phyloP scores from a whole-genome alignment of 2,113 vertebrate species.

The Microtus ochrogaster region DNA sequence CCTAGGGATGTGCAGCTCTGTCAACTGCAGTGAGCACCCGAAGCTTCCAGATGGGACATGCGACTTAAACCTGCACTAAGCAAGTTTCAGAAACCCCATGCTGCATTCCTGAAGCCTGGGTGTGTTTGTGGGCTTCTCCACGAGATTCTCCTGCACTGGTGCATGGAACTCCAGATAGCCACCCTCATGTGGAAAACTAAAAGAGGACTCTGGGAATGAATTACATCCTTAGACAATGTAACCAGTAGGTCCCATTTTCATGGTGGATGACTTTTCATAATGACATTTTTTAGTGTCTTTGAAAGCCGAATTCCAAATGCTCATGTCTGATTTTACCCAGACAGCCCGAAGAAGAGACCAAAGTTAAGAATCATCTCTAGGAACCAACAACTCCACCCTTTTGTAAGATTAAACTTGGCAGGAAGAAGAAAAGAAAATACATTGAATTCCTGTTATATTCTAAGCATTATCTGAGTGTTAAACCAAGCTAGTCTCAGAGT shows the following conservation, averaged over 20 bases:
- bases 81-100: neutral
- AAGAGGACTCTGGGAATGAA: neutral
- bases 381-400: neutral
- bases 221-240: neutral
- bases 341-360: neutral
- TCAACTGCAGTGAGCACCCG: neutral
- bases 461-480: slow-evolving; percentile 28
- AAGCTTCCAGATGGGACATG: neutral
- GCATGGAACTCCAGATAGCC: neutral
- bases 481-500: too few relatives aligned
- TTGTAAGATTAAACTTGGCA: slow-evolving; percentile 39
- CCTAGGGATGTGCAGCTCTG: neutral
- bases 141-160: neutral
- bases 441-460: neutral
- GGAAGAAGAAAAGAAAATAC: slow-evolving; percentile 42
- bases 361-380: slow-evolving; percentile 45
- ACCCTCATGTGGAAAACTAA: neutral
- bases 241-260: neutral
- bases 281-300: neutral
- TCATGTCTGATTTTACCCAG: slow-evolving; percentile 1
- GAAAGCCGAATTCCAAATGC: neutral
- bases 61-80: neutral
- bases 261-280: neutral
- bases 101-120: neutral
- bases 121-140: neutral